These are phyloP conservation scores for Brenthis hecate DNA, from an alignment of 2,888 invertebrate species.

Conservation along the genomic window DNA sequence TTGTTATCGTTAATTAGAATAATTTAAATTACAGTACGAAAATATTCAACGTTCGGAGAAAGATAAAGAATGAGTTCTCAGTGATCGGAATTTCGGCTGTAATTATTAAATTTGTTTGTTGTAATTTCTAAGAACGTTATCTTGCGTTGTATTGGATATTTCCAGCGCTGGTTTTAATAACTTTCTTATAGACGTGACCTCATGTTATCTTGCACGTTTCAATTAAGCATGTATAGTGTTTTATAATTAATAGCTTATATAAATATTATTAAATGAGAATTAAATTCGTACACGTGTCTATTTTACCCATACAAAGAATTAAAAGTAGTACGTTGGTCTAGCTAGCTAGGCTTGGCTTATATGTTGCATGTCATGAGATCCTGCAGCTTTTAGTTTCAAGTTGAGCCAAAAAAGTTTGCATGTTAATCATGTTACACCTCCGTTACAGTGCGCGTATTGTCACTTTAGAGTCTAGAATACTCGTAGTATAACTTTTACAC, in stretches of 20 bases:
- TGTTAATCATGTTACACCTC: no score
- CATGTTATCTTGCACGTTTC: conserved; percentile 28
- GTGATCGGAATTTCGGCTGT: conserved; percentile 14
- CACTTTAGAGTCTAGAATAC: no score
- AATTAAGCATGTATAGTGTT: conserved; percentile 18
- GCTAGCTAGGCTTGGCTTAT: no score
- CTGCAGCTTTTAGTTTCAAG: no score
- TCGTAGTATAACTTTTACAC: no score
- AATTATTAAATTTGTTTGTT: conserved; percentile 20
- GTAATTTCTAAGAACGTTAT: conserved; percentile 24
- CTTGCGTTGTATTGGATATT: conserved; percentile 13
- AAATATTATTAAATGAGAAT: not conserved
- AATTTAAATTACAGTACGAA: conserved; percentile 14
- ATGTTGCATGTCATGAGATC: no score
- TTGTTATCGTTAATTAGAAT: conserved; percentile 8
- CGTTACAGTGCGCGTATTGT: no score
- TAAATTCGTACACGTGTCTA: conserved; percentile 3
- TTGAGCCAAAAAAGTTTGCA: no score
- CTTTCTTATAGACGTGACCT: conserved; percentile 27
- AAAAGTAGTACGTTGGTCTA: no score
- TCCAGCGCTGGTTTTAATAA: conserved; percentile 6
- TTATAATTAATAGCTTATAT: conserved; percentile 16
- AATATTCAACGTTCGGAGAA: conserved; percentile 9
- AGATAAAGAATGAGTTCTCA: conserved; percentile 11
- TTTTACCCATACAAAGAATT: not conserved